phyloP scores from a whole-genome alignment of 2,113 vertebrate genomes.

The Forbesichthys papilliferus region DNA sequence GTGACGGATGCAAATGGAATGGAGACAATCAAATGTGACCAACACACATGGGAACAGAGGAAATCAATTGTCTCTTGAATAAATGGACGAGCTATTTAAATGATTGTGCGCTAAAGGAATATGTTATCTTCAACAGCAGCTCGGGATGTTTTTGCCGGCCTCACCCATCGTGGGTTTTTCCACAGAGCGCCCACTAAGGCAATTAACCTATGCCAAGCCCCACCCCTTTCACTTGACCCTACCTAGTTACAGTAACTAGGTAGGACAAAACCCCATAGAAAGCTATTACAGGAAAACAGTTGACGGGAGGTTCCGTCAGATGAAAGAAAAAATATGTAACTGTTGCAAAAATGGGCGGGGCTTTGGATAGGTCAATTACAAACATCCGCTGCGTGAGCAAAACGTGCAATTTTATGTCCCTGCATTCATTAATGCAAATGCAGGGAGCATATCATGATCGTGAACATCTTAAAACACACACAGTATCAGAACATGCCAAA shows the following conservation, averaged over 20 bases:
- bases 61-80: constrained; percentile 70
- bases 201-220: constrained; percentile 30
- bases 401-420: constrained; percentile 47
- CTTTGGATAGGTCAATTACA: no score
- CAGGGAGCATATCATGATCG: constrained; percentile 29
- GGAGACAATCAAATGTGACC: constrained; percentile 67
- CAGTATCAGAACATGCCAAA: constrained; percentile 9
- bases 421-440: constrained; percentile 26
- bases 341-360: no score
- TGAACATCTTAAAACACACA: constrained; percentile 34
- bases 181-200: constrained; percentile 31
- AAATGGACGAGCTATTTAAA: constrained; percentile 70
- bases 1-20: constrained; percentile 60
- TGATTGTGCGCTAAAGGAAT: constrained; percentile 60
- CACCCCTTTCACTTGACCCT: no score
- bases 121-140: constrained; percentile 48
- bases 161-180: constrained; percentile 21
- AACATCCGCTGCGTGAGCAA: constrained; percentile 22
- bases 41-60: constrained; percentile 62
- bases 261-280: no score
- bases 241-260: no score
- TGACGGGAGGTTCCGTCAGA: no score
- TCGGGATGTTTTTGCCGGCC: constrained; percentile 32
- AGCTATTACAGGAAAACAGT: no score
- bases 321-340: no score